Conservation (phyloP, 2,113 vertebrate genomes). For the Coreoperca whiteheadi region DNA sequence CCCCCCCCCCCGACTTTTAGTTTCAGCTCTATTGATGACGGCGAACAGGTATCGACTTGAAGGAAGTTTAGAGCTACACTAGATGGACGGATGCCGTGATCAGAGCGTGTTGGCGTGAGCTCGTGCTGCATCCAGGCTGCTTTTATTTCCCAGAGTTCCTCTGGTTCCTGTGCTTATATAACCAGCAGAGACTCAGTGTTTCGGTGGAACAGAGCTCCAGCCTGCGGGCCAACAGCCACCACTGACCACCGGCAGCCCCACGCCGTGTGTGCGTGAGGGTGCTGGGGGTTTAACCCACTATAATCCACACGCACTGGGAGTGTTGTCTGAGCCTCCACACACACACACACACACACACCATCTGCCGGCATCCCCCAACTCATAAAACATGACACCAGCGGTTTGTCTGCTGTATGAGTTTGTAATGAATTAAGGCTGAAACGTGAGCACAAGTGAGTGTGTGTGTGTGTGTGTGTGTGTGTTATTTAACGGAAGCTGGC, state of each 20-base stretch:
- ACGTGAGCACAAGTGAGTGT: not conserved
- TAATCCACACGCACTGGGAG: slow-evolving; percentile 63
- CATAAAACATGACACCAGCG: slow-evolving; percentile 55
- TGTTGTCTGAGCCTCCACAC: slow-evolving; percentile 13
- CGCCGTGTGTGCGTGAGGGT: slow-evolving; percentile 4
- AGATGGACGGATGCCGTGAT: too few species aligned
- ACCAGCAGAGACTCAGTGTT: slow-evolving; percentile 4
- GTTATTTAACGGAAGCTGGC: slow-evolving; percentile 46
- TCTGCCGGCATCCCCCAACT: slow-evolving; percentile 72
- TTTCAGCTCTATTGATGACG: too few species aligned
- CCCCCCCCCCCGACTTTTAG: too few species aligned
- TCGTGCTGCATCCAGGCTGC: too few species aligned
- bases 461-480: slow-evolving; percentile 12
- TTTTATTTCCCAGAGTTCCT: slow-evolving; percentile 51
- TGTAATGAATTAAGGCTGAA: not conserved
- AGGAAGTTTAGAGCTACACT: too few species aligned
- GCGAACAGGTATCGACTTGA: too few species aligned
- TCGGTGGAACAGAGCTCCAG: slow-evolving; percentile 12
- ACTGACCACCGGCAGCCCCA: slow-evolving; percentile 3
- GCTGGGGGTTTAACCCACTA: slow-evolving; percentile 40
- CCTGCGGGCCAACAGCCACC: slow-evolving; percentile 1
- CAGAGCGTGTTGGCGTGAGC: not conserved
- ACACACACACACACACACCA: slow-evolving; percentile 56
- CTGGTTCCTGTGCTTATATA: slow-evolving; percentile 46
- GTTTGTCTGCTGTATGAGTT: not conserved